Base-by-base conservation (phyloP, 2,888 invertebrate species). In the Campaea margaritaria region DNA sequence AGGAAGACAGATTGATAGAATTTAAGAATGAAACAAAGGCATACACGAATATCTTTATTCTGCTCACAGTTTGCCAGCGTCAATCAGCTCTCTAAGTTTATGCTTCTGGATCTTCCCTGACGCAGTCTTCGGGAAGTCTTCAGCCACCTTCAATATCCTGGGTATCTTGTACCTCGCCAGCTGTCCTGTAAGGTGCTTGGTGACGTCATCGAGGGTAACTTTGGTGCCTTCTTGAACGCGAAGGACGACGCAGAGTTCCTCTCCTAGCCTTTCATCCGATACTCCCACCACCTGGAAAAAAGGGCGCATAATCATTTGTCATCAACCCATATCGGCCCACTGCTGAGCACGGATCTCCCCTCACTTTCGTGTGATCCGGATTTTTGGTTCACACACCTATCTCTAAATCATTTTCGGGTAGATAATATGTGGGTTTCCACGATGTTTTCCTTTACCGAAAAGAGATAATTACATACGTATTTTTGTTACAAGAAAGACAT, bases 91-190 rank as follows among this genome's bases (percentile, higher is more conserved):
- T 60, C 82, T 92, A 38, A 96, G 75, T 64, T 87, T 91, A 70
- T 87, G 95, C 82, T 97, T 97, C 79, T 96, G 96, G 61, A 97
- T 94, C 86, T 98, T 98, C 4, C 97, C 97, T 0, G 97, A 96
- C 0, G 93, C 91, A 0, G 98, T 98, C 78, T 95, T 95, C 0
- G 98, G 97, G 82, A 96, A 97, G 0, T 94, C 93, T 0, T 95
- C 93, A 0, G 95, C 90, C 69, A 96, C 93, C 68, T 93, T 90
- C 5, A 97, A 78, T 66, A 96, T 93, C 46, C 94, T 94, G 0
- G 98, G 98, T 43, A 98, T 94, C 86, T 98, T 98, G 85, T 94
- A 98, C 70, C 94, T 93, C 0, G 97, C 94, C 47, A 98, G 93
- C 90, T 94, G 94, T 15, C 95, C 95, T 61, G 93, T 93, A 74